Evolutionary conservation across 2,888 invertebrate species (phyloP), one percentile per base, ranked within the genome.

Genomic region (Tubiluchus corallicola): DNA sequence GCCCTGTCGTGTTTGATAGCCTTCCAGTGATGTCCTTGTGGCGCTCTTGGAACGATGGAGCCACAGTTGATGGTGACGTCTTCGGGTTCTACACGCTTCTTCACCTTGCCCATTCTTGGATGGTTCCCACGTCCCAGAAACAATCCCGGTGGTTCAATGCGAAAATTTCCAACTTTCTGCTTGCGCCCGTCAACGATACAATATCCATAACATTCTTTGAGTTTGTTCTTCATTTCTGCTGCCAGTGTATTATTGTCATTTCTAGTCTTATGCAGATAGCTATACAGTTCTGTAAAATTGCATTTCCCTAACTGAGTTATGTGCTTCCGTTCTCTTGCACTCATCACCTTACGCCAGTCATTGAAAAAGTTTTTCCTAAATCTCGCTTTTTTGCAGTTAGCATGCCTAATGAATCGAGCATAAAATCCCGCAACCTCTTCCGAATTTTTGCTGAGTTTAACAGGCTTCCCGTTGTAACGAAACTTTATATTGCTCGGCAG

Each of bases 151-250:
- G 43, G 45, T 16, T 47, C 47, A 2, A 47, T n/a, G 37, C 20
- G 37, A n/a, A 43, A 47, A 38, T 47, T 47, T 1, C 42, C 44
- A 9, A 47, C n/a, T 20, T 45, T 45, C 21, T 47, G 42, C 13
- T 37, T 42, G 4, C 17, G 16, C 4, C 47, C 47, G 20, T 47
- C 45, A 9, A 47, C 17, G 2, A 45, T 4, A 19, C 47, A 47
- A 20, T 18, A 45, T 2, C 40, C 42, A 9, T 42, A 45, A 5
- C 40, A 37, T 37, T 42, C 41, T 40, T 42, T 21, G n/a, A n/a
- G n/a, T n/a, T n/a, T n/a, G n/a, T n/a, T n/a, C n/a, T n/a, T n/a
- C n/a, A n/a, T n/a, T n/a, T n/a, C n/a, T n/a, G n/a, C n/a, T n/a
- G n/a, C n/a, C n/a, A n/a, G n/a, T n/a, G n/a, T n/a, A n/a, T n/a